phyloP scores from a whole-genome alignment of 2,888 invertebrate genomes.

The Drosophila gaucha region DNA sequence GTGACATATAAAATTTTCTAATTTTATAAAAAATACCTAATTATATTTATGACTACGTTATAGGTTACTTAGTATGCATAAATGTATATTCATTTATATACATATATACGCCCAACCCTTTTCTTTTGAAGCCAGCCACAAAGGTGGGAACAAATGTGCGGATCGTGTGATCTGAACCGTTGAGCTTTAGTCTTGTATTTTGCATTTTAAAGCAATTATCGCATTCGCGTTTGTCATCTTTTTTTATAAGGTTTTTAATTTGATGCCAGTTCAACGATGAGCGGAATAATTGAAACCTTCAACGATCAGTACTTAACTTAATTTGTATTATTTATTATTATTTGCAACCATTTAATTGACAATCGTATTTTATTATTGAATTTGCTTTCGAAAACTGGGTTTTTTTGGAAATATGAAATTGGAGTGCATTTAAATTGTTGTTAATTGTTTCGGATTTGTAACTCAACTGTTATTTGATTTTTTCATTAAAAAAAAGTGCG shows the following conservation, averaged over 20 bases:
- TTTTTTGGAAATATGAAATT: too few species aligned
- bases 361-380: not conserved
- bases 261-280: not conserved
- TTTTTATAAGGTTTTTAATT: slow-evolving; percentile 3
- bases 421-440: not conserved
- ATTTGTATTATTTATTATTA: not conserved
- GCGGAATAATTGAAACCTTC: not conserved
- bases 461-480: not conserved
- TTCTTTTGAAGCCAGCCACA: not conserved
- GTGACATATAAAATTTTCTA: too few species aligned
- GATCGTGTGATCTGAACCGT: slow-evolving; percentile 17
- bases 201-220: slow-evolving; percentile 49
- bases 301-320: not conserved
- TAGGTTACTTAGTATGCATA: not conserved
- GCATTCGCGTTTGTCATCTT: slow-evolving; percentile 23
- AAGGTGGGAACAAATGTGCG: slow-evolving; percentile 13
- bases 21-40: not conserved
- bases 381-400: too few species aligned
- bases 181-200: slow-evolving; percentile 19
- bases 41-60: not conserved
- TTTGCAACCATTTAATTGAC: too few species aligned
- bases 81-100: not conserved
- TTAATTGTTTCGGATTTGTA: not conserved
- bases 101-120: slow-evolving; percentile 11
- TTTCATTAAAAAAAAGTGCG: not conserved